phyloP scores from a whole-genome alignment of 2,888 invertebrate genomes.

The Trachelus iudaicus region DNA sequence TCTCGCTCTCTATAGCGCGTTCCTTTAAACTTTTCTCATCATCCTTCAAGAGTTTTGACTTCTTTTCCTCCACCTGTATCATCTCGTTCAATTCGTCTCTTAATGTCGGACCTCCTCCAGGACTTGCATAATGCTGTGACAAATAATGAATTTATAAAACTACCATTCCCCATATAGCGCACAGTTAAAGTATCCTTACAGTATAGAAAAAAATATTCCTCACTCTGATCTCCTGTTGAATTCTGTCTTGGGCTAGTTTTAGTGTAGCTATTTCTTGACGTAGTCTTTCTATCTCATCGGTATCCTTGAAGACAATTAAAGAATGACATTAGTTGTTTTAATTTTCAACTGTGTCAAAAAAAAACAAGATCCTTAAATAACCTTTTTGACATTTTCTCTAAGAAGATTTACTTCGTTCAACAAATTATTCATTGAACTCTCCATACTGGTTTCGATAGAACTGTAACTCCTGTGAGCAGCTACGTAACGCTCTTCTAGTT shows the following conservation, averaged over 20 bases:
- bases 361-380: conserved; percentile 64
- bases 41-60: conserved; percentile 70
- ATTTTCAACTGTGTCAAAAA: background rate
- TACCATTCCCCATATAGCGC: background rate
- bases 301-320: conserved; percentile 25
- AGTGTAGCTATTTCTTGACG: conserved; percentile 39
- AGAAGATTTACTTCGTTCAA: conserved; percentile 38
- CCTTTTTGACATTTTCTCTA: conserved; percentile 68
- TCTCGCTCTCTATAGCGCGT: conserved; percentile 37
- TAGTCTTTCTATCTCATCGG: conserved; percentile 36
- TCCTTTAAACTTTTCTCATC: conserved; percentile 71
- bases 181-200: background rate
- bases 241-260: conserved; percentile 42
- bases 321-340: background rate
- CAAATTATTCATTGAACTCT: conserved; percentile 68
- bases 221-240: conserved; percentile 47
- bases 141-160: background rate
- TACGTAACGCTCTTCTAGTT: conserved; percentile 75
- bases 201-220: conserved; percentile 4
- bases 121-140: conserved; percentile 30
- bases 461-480: conserved; percentile 69
- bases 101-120: conserved; percentile 32
- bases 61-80: conserved; percentile 70
- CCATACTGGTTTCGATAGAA: conserved; percentile 68
- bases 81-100: conserved; percentile 69